A percentile compares a stretch with the other conserved stretches of the same genome.
Evolutionary conservation across 2,113 vertebrate species (phyloP).

Genomic region (Puffinus mauretanicus): DNA sequence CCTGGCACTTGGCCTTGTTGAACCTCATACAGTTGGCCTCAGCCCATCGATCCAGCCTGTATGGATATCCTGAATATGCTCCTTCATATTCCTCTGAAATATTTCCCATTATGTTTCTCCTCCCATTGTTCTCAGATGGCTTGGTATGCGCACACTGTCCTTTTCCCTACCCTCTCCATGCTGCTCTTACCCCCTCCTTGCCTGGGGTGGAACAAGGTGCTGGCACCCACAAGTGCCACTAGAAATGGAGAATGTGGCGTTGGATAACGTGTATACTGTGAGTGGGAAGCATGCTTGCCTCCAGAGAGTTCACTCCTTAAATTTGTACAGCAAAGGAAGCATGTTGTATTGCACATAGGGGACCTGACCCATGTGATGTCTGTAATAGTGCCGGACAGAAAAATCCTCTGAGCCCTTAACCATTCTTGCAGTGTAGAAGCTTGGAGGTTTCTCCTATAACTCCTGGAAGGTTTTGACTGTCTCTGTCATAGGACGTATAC

Average conservation of each 20-base stretch:
- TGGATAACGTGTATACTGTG: background rate
- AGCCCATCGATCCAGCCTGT: no score
- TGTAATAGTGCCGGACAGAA: background rate
- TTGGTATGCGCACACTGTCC: fast-evolving
- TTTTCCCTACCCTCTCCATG: background rate
- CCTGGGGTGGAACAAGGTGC: background rate
- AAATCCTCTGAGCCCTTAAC: background rate
- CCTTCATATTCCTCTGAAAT: background rate
- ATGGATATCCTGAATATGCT: background rate
- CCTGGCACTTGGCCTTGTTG: no score
- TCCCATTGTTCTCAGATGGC: background rate
- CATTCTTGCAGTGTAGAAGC: background rate
- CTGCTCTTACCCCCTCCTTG: background rate
- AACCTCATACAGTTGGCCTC: no score
- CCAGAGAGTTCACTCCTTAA: background rate
- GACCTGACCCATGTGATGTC: background rate
- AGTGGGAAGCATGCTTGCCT: background rate
- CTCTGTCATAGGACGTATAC: background rate
- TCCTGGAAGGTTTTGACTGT: background rate
- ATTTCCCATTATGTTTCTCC: background rate
- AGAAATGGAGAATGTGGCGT: background rate
- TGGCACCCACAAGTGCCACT: background rate
- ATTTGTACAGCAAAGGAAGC: background rate
- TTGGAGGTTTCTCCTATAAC: background rate
- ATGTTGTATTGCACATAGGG: background rate